Evolutionary conservation across 37 sponge, comb jelly and placozoan genomes (phyloP).

Genomic region (Dysidea cf. avara): DNA sequence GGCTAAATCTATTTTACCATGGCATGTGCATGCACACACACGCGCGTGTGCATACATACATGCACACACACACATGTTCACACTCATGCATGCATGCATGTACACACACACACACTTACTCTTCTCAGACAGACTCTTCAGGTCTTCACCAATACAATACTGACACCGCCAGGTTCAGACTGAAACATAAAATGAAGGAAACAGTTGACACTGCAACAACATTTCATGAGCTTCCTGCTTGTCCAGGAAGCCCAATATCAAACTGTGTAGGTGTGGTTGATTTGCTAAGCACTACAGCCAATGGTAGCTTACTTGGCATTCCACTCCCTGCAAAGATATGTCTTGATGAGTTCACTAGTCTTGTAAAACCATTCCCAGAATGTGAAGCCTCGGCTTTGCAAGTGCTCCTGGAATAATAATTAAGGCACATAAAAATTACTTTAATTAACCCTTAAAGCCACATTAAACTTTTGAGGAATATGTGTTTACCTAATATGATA

Average conservation of each 20-base stretch:
- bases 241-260: conserved; percentile 88
- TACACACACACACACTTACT: background rate
- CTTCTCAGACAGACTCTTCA: background rate
- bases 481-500: too few species aligned
- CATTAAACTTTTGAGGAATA: too few species aligned
- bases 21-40: background rate
- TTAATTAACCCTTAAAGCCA: too few species aligned
- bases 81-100: background rate
- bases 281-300: too few species aligned
- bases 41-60: background rate
- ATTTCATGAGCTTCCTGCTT: conserved; percentile 78
- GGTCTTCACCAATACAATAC: too few species aligned
- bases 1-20: too few species aligned
- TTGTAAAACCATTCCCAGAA: conserved; percentile 99
- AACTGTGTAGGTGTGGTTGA: conserved; percentile 3
- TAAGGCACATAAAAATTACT: too few species aligned
- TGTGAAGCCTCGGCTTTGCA: conserved; percentile 65
- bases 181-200: conserved; percentile 87
- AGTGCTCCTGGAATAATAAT: conserved; percentile 59
- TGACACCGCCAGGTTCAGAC: conserved; percentile 64
- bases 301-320: conserved; percentile 61
- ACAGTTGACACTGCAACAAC: conserved; percentile 58
- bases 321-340: conserved; percentile 80
- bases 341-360: conserved; percentile 82
- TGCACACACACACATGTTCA: background rate